Conservation (phyloP, 2,113 vertebrate genomes). For the Parotia lawesii region DNA sequence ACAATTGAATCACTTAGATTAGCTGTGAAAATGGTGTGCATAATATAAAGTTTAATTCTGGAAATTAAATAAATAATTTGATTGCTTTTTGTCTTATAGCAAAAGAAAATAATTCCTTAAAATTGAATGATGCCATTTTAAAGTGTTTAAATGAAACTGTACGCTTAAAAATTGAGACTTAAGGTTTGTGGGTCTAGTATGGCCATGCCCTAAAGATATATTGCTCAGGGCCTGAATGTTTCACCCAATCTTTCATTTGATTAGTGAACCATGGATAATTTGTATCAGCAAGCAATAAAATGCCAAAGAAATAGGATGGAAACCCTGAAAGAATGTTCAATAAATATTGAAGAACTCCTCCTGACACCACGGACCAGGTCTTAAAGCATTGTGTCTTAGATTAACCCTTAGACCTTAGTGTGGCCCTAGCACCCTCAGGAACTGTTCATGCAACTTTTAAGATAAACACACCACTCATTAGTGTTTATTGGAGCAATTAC, state of each 20-base stretch:
- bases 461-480: conserved; percentile 64
- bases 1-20: background rate
- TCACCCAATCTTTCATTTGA: background rate
- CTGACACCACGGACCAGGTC: background rate
- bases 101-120: background rate
- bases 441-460: conserved; percentile 56
- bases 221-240: background rate
- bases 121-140: background rate
- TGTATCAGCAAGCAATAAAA: conserved; percentile 1
- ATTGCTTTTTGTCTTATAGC: background rate
- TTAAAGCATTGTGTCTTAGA: conserved; percentile 61
- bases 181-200: background rate
- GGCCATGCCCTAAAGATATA: background rate
- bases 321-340: conserved; percentile 6
- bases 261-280: conserved; percentile 19
- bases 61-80: background rate
- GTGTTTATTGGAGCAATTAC: conserved; percentile 59
- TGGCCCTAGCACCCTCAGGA: conserved; percentile 51
- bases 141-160: background rate
- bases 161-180: background rate
- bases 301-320: background rate
- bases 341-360: conserved; percentile 16
- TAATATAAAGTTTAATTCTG: background rate
- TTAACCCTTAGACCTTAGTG: conserved; percentile 63
- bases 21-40: background rate